Evolutionary conservation across 2,113 vertebrate genomes (phyloP), one percentile per base, ranked within the genome.

Genomic region (Struthio camelus): DNA sequence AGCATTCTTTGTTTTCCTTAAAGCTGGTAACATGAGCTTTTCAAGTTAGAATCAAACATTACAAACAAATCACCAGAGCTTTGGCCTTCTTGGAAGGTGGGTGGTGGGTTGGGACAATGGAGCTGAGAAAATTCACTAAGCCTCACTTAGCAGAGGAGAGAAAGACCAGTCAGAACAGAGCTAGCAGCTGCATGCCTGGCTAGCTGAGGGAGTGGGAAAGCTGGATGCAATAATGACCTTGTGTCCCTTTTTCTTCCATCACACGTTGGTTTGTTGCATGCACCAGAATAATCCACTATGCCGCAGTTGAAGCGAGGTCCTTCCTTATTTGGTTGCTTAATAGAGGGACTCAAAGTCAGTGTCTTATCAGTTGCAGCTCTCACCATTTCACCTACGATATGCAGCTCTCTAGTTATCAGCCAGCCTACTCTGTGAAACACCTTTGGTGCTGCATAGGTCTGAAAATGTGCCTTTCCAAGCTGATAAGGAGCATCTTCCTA

Each of bases 1-100:
- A 77, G 84, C 51, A 34, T 83, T 92, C 64, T 95, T 96, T 95
- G 84, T 95, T 96, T 97, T 91, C 87, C 89, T 86, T 91, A 94
- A 80, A 87, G 46, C 51, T 4, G 2, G 76, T 85, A 94, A 71
- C 67, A 59, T 82, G 83, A 95, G 59, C 75, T 89, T 50, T 83
- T 95, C 85, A 85, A 85, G 50, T 66, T 67, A 89, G 89, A 95
- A 97, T 95, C 88, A 94, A 97, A 87, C 5, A 73, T 73, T 85
- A 25, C 75, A 64, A 85, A 85, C 86, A 94, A 97, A 91, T 87
- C 36, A 67, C 67, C 71, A 64, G 51, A 62, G 42, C 79, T 93
- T 87, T 94, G 54, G 42, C 80, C 93, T 94, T 83, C 85, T 95
- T 4, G 0, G 46, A 80, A 90, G 51, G 93, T 95, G 54, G 94